Percentiles rank a stretch among this genome's conserved stretches.
Evolutionary conservation across 1,140 invertebrate genomes (phyloP).

Genomic region (Leucophenga varia): DNA sequence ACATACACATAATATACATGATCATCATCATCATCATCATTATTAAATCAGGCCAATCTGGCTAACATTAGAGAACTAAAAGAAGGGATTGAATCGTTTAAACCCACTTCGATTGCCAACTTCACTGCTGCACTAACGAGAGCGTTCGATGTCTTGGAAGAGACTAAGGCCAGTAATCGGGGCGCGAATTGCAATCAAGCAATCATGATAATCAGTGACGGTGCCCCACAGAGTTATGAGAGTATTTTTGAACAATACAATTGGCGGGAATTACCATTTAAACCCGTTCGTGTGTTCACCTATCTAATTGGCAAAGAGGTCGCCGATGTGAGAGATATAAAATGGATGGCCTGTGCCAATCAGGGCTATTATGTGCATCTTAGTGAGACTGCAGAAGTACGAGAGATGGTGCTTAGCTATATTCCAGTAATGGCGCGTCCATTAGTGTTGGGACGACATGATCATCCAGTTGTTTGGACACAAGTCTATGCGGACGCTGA

Average conservation of each 20-base stretch:
- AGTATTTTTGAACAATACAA: constrained; percentile 90
- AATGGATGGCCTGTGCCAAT: constrained; percentile 97
- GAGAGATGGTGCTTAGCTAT: constrained; percentile 91
- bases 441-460: constrained; percentile 74
- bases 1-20: too few relatives aligned
- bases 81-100: constrained; percentile 72
- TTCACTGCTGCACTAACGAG: constrained; percentile 86
- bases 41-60: constrained; percentile 86
- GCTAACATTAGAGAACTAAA: constrained; percentile 86
- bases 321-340: constrained; percentile 77
- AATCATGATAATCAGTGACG: constrained; percentile 98
- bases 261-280: constrained; percentile 69
- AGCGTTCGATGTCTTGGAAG: constrained; percentile 84
- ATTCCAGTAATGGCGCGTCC: constrained; percentile 88
- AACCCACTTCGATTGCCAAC: constrained; percentile 89
- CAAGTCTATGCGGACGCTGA: constrained; percentile 89
- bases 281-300: constrained; percentile 92
- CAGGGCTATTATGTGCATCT: constrained; percentile 92
- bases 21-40: too few relatives aligned
- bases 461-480: constrained; percentile 86
- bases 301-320: constrained; percentile 94
- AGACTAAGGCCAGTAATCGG: constrained; percentile 61
- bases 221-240: constrained; percentile 90
- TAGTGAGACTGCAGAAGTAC: constrained; percentile 87
- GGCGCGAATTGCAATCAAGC: constrained; percentile 75